phyloP scores from a whole-genome alignment of 2,797 vertebrate species.

The Buceros bicornis region DNA sequence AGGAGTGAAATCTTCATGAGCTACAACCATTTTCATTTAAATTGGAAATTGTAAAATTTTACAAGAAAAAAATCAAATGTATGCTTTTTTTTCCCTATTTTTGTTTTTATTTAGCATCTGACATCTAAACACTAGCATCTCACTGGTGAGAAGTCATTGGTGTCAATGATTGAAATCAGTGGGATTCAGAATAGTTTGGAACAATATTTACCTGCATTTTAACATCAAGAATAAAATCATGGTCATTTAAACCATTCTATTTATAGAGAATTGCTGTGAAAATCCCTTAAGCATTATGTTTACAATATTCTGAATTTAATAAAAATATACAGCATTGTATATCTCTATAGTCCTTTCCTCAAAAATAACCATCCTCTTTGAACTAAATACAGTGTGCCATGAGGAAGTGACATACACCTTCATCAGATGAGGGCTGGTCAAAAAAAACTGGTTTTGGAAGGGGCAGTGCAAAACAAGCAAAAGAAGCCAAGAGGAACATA shows the following conservation, averaged over 20 bases:
- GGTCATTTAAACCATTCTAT: background rate
- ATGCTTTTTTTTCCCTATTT: background rate
- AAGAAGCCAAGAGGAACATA: background rate
- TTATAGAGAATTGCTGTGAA: background rate
- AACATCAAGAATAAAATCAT: background rate
- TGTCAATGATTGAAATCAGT: background rate
- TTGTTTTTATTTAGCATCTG: fast-evolving
- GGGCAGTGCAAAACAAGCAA: background rate
- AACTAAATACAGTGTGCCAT: background rate
- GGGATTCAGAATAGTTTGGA: background rate
- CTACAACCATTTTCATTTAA: background rate
- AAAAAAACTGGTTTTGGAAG: background rate
- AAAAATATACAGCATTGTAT: background rate
- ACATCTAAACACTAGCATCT: background rate
- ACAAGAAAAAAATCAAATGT: background rate
- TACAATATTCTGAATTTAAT: background rate
- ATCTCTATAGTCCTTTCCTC: background rate
- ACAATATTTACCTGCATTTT: background rate
- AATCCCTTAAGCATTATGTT: background rate
- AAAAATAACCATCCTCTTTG: background rate
- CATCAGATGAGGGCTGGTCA: background rate
- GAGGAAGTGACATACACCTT: background rate
- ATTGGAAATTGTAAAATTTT: background rate
- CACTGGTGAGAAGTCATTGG: background rate
- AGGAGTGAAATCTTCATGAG: background rate